Evolutionary conservation across 2,113 vertebrate genomes (phyloP), one percentile per base, ranked within the genome.

Genomic region (Labeo catla): DNA sequence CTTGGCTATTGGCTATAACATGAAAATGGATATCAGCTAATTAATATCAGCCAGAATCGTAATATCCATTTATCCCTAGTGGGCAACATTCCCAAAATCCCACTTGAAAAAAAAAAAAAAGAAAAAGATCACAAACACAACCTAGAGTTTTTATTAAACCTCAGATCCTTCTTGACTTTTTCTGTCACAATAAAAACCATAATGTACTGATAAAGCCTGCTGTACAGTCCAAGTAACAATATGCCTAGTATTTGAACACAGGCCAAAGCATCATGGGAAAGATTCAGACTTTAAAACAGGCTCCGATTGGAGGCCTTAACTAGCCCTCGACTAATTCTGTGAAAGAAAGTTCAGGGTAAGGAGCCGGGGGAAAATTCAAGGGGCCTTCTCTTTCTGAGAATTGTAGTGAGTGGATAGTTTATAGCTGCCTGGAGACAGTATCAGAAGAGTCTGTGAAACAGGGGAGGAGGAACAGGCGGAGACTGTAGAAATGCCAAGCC

Each of bases 351-450:
- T 94, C 92, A 90, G 91, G 89, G 92, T 91, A 93, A 68, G 84
- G 90, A 86, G 23, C 84, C 80, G 84, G 86, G 92, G 88, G 86
- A 77, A 19, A 54, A 84, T 84, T 76, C 80, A 89, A 89, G 91
- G 91, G 92, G 92, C 90, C 91, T 93, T 91, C 90, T 90, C 89
- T 92, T 93, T 93, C 92, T 93, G 92, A 93, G 93, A 94, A 94
- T 86, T 91, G 91, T 90, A 80, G 90, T 83, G 16, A 89, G 90
- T 90, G 92, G 90, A 92, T 93, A 89, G 90, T 93, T 93, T 93
- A 94, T 93, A 86, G 92, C 92, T 81, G 88, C 89, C 89, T 91
- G 90, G 92, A 93, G 93, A 94, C 92, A 90, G 91, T 92, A 91
- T 92, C 92, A 92, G 91, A 92, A 73, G 83, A 92, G 92, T 91